Evolutionary conservation across 2,797 vertebrate species (phyloP).

Genomic region (Ptychadena robeensis): DNA sequence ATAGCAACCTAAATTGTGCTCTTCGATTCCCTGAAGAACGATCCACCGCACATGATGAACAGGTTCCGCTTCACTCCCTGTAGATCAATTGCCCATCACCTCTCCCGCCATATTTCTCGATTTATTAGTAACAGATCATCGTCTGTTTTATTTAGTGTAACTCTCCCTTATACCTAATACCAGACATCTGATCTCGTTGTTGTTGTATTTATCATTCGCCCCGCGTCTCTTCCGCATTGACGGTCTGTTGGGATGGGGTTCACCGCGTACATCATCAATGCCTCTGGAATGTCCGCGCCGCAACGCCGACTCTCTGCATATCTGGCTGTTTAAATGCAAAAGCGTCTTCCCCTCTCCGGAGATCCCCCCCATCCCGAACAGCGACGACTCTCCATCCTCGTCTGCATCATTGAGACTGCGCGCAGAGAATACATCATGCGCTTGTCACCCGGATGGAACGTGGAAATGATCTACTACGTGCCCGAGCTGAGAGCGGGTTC

Average conservation of each 20-base stretch:
- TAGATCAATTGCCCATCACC: too few species aligned
- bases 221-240: not conserved
- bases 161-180: not conserved
- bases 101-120: too few species aligned
- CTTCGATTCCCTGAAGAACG: too few species aligned
- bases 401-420: not conserved
- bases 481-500: too few species aligned
- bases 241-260: not conserved
- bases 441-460: not conserved
- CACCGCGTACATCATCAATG: not conserved
- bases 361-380: not conserved
- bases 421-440: not conserved
- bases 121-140: too few species aligned
- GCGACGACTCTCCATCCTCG: not conserved
- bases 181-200: too few species aligned
- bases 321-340: conserved; percentile 12
- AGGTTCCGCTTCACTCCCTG: too few species aligned
- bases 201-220: not conserved
- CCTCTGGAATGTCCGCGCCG: not conserved
- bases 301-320: not conserved
- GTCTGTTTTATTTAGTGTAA: not conserved
- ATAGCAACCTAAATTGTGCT: too few species aligned
- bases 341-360: not conserved
- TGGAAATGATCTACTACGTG: not conserved
- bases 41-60: too few species aligned